These are phyloP conservation scores for Pogonomyrmex barbatus DNA, from an alignment of 1,140 invertebrate genomes.

Conservation along the genomic window DNA sequence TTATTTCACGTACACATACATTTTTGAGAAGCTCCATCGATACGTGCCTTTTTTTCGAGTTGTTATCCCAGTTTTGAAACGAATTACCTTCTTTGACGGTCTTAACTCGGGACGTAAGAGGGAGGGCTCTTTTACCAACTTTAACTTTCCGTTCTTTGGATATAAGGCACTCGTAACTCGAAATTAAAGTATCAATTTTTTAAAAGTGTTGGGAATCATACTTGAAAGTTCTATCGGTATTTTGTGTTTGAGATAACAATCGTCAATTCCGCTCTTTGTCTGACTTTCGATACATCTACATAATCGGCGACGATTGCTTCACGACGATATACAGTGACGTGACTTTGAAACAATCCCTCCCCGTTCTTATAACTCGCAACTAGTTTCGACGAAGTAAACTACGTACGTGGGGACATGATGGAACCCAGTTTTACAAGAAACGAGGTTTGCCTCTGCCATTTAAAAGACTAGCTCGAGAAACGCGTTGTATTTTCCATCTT, in stretches of 20 bases:
- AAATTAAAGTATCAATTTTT: not conserved
- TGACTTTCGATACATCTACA: not conserved
- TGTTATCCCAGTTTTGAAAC: not conserved
- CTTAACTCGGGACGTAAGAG: not conserved
- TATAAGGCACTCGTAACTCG: not conserved
- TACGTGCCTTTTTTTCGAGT: not conserved
- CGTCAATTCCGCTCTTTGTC: not conserved
- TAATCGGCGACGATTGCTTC: not conserved
- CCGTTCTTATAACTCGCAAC: not conserved
- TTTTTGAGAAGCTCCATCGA: not conserved
- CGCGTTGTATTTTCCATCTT: conserved; percentile 32
- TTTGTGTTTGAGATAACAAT: not conserved
- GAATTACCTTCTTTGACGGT: not conserved
- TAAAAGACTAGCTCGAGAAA: conserved; percentile 32
- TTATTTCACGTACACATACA: not conserved
- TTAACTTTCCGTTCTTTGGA: not conserved
- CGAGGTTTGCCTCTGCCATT: not conserved
- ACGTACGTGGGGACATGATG: not conserved
- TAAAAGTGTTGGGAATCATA: not conserved
- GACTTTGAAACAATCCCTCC: not conserved
- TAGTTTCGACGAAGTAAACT: not conserved
- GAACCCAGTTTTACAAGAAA: conserved; percentile 21
- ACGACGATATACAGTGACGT: not conserved
- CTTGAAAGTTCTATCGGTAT: not conserved
- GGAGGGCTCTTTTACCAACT: not conserved